These are phyloP conservation scores for Eupleurogrammus muticus DNA, from an alignment of 2,797 vertebrate species.

Conservation along the genomic window DNA sequence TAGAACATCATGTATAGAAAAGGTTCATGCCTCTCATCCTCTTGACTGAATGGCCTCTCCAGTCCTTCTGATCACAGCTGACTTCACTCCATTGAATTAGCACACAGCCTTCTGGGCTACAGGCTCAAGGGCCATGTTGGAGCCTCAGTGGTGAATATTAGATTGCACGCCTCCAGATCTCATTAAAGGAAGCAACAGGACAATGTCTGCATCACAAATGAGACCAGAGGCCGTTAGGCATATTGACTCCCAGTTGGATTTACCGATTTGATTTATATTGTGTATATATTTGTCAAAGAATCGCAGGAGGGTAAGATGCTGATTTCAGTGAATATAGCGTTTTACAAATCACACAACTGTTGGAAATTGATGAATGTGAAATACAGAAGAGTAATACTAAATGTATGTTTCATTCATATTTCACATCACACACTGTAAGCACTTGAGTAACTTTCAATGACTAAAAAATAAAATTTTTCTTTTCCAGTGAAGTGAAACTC, in stretches of 20 bases:
- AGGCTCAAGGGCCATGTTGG: constrained; percentile 69
- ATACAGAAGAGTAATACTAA: too few species aligned
- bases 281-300: constrained; percentile 34
- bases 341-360: constrained; percentile 41
- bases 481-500: too few species aligned
- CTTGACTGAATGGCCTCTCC: constrained; percentile 53
- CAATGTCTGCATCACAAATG: constrained; percentile 79
- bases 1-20: constrained; percentile 11
- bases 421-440: too few species aligned
- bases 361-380: constrained; percentile 12
- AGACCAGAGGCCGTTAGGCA: constrained; percentile 71
- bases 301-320: constrained; percentile 41
- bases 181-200: constrained; percentile 83
- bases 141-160: constrained; percentile 80
- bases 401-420: too few species aligned
- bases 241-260: constrained; percentile 65
- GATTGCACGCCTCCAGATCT: constrained; percentile 83
- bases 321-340: constrained; percentile 53
- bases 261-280: constrained; percentile 72
- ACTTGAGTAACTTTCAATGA: too few species aligned
- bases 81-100: constrained; percentile 78
- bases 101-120: constrained; percentile 65
- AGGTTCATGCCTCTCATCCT: constrained; percentile 34
- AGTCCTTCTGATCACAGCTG: constrained; percentile 68
- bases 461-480: too few species aligned